Evolutionary conservation across 2,797 vertebrate genomes (phyloP), one percentile per base, ranked within the genome.

Genomic region (Erithacus rubecula): DNA sequence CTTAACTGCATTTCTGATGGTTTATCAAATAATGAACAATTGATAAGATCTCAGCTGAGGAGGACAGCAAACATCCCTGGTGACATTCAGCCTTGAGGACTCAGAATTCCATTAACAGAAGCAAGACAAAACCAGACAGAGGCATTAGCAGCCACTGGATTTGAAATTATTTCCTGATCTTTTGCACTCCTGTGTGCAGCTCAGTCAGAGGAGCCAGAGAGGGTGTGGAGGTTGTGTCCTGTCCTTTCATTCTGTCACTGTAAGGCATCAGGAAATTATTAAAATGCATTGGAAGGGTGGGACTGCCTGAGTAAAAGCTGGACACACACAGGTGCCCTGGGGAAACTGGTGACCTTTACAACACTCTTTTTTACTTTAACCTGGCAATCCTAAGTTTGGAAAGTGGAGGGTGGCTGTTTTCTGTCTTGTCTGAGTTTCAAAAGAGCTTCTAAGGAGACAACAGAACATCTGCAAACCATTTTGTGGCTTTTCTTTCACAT

Each of bases 21-120:
- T 80, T 95, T 96, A 96, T 96, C 95, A 95, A 96, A 96, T 95
- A 96, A 96, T 87, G 86, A 90, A 36, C n/a, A 53, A 52, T 26
- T 63, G 95, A 95, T 94, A 96, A 94, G 75, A 93, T 92, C 90
- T 94, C 49, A 69, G 75, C 64, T 30, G 68, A 84, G 77, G 29
- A 87, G 85, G 46, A 84, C 78, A 95, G 86, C 70, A 96, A 95
- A 90, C 68, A 95, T 92, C 83, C 30, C 2, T 56, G 70, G 77
- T 94, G 90, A 97, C 90, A 92, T 94, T 95, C 88, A 94, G 53
- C 32, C 14, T 0, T 9, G 34, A 79, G 49, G 70, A 87, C 39
- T 4, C 17, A 36, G 63, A 87, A 94, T 70, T 87, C 88, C 58
- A 87, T 93, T 95, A 93, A 68, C 34, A 80, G 56, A 19, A 39